phyloP scores from a whole-genome alignment of 2,797 vertebrate genomes.

The Gymnothorax javanicus region DNA sequence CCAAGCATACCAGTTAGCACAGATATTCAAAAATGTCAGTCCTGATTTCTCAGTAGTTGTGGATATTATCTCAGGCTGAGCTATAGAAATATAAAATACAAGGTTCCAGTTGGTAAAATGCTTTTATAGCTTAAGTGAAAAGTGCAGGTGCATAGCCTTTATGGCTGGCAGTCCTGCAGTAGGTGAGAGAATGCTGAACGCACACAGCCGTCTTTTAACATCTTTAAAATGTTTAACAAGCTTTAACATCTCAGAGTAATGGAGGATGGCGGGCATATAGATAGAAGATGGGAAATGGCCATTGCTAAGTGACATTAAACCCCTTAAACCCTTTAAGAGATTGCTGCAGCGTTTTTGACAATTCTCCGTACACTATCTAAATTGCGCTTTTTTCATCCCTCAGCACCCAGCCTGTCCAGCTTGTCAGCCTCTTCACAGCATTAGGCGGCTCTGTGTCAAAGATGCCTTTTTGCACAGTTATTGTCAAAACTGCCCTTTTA shows the following conservation, averaged over 20 bases:
- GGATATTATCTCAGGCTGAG: background rate
- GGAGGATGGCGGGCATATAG: background rate
- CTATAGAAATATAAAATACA: background rate
- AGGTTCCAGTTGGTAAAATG: background rate
- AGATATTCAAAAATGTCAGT: too few relatives aligned
- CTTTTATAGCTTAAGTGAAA: background rate
- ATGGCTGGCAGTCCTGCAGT: too few relatives aligned
- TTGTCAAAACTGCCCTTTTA: slow-evolving; percentile 73
- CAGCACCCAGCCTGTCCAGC: slow-evolving; percentile 22
- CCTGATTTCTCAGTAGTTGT: background rate
- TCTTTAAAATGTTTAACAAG: background rate
- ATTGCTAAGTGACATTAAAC: slow-evolving; percentile 64
- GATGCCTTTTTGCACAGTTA: slow-evolving; percentile 66
- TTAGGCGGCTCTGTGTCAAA: slow-evolving; percentile 70
- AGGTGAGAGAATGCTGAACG: background rate
- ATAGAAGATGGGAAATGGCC: slow-evolving; percentile 4
- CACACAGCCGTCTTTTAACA: background rate
- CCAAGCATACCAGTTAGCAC: background rate
- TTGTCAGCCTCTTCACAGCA: slow-evolving; percentile 53
- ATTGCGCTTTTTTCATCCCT: slow-evolving; percentile 70
- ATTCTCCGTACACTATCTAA: slow-evolving; percentile 77
- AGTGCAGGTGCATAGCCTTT: background rate
- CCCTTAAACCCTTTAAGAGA: slow-evolving; percentile 71
- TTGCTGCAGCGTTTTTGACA: slow-evolving; percentile 70
- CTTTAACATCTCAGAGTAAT: slow-evolving; percentile 1